Base-by-base conservation (phyloP, 2,113 vertebrate species). In the Campylorhamphus procurvoides region DNA sequence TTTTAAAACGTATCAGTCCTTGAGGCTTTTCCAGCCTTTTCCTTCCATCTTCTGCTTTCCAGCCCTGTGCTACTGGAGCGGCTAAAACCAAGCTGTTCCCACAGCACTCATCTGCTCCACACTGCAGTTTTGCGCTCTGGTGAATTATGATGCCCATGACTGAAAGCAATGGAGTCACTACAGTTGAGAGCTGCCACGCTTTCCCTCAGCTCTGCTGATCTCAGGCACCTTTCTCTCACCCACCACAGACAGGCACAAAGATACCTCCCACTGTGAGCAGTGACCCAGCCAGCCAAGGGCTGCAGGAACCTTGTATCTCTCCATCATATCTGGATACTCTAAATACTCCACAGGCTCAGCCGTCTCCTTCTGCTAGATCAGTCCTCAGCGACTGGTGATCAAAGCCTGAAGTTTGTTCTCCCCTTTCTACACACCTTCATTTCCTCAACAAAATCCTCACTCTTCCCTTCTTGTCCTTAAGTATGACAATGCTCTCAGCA, bases 21-120 rank as follows among this genome's bases (percentile, higher is more conserved):
- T 74, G 64, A 93, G 85, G 68, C n/a, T 55, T 85, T 91, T 90
- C 49, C 63, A 91, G 49, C 18, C 50, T 90, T 69, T 83, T 83
- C 49, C 59, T 69, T 83, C 78, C n/a, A 24, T 85, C n/a, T 64
- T 35, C 55, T 66, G 37, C 79, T 76, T 92, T 71, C 50, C 73
- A 81, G 35, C 5, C 46, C 59, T 37, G 79, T 46, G 35, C 71
- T 90, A 92, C 55, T 93, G 59, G n/a, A 95, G 80, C 28, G 0
- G 72, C 59, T 84, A 95, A 96, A 86, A 22, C 72, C 93, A 95
- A 96, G 83, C 95, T 93, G 90, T 68, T 96, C 75, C 75, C 52
- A 49, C 25, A 4, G 53, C 72, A 67, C 39, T 90, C 46, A 29
- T 46, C 68, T 68, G 60, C 72, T 79, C 56, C 74, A 79, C 35